Evolutionary conservation across 2,797 vertebrate species (phyloP).

Genomic region (Taenioides sp.): DNA sequence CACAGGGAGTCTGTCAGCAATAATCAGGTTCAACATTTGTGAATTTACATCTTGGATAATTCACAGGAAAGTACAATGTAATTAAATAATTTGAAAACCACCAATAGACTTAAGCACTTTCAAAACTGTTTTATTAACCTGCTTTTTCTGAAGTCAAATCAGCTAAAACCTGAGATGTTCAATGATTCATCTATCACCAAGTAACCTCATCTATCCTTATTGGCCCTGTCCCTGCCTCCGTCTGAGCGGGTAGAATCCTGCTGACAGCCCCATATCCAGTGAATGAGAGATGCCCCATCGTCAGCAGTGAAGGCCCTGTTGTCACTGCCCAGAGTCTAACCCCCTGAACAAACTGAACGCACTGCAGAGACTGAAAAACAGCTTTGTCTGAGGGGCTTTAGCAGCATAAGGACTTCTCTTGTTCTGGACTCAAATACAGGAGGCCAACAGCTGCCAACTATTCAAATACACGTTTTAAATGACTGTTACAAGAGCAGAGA

Average conservation of each 20-base stretch:
- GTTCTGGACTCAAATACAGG: constrained; percentile 60
- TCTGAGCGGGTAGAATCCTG: constrained; percentile 17
- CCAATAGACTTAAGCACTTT: too few relatives aligned
- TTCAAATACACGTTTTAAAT: neutral
- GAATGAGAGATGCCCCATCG: constrained; percentile 21
- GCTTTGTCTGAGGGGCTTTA: constrained; percentile 54
- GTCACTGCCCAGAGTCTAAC: constrained; percentile 29
- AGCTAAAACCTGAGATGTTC: too few relatives aligned
- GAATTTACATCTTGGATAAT: too few relatives aligned
- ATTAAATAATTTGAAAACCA: too few relatives aligned
- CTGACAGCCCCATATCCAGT: constrained; percentile 19
- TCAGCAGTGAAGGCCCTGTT: constrained; percentile 12
- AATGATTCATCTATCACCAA: too few relatives aligned
- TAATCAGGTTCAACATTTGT: too few relatives aligned
- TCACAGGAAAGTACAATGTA: too few relatives aligned
- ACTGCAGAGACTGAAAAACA: constrained; percentile 39
- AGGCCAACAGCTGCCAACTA: constrained; percentile 50
- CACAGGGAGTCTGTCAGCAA: too few relatives aligned
- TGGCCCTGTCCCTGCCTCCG: too few relatives aligned
- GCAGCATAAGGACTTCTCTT: constrained; percentile 56
- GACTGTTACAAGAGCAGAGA: neutral
- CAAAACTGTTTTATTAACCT: too few relatives aligned
- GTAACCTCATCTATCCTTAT: too few relatives aligned
- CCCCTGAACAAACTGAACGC: neutral
- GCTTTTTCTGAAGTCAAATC: too few relatives aligned